A percentile compares a stretch with the other conserved stretches of the same genome.
These are phyloP conservation scores for Mastacembelus armatus DNA, from an alignment of 2,797 vertebrate genomes.

Conservation along the genomic window DNA sequence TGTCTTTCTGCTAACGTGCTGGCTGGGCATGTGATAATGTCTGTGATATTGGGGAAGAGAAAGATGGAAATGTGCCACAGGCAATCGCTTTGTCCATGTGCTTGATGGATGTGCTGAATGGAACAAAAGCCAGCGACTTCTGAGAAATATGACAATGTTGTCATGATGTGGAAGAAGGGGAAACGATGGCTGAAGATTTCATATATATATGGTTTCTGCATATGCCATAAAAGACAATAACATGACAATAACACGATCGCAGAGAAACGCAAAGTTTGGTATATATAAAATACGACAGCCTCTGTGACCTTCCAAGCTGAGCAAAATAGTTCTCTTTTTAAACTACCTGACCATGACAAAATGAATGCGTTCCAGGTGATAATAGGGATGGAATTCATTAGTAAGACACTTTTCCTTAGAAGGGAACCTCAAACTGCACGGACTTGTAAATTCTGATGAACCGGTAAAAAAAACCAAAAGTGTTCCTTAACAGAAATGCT, in stretches of 20 bases:
- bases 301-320: constrained; percentile 9
- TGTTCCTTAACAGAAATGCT: not conserved
- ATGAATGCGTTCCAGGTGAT: not conserved
- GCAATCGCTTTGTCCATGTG: constrained; percentile 25
- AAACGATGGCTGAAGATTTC: constrained; percentile 2
- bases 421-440: constrained; percentile 2
- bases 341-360: not conserved
- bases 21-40: constrained; percentile 49
- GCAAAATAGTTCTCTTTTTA: constrained; percentile 17
- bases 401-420: not conserved
- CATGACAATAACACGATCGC: too few relatives aligned
- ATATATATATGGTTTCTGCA: too few relatives aligned
- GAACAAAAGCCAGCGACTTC: constrained; percentile 38
- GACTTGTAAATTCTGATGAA: not conserved
- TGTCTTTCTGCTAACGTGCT: constrained; percentile 44
- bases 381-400: not conserved
- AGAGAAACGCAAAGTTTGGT: not conserved
- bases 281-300: too few relatives aligned
- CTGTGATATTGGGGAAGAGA: constrained; percentile 40
- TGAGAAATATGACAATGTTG: constrained; percentile 9
- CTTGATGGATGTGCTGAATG: constrained; percentile 28
- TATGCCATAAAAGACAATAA: too few relatives aligned
- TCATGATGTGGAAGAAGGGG: not conserved
- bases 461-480: not conserved
- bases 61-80: constrained; percentile 51